A percentile compares a stretch with the other conserved stretches of the same genome.
Evolutionary conservation across 2,113 vertebrate genomes (phyloP).

Genomic region (Chauna torquata): DNA sequence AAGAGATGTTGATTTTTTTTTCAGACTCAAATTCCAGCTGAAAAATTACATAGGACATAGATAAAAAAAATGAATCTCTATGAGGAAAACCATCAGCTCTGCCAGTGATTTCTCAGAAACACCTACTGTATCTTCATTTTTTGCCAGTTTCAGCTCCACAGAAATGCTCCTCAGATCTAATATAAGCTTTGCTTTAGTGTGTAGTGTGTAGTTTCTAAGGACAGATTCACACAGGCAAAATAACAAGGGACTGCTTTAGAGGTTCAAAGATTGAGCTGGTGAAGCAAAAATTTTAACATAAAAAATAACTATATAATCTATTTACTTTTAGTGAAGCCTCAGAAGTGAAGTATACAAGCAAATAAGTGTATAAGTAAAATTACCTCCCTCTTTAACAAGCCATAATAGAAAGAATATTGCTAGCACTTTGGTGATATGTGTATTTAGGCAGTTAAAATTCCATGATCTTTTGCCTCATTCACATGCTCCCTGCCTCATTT

Average conservation of each 20-base stretch:
- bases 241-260: background rate
- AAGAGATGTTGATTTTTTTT: background rate
- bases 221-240: background rate
- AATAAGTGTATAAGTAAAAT: background rate
- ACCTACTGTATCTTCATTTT: background rate
- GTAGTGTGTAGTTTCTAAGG: background rate
- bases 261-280: background rate
- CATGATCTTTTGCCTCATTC: background rate
- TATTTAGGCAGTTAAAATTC: background rate
- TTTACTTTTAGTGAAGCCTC: background rate
- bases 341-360: background rate
- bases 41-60: background rate
- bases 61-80: background rate
- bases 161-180: background rate
- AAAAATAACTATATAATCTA: background rate
- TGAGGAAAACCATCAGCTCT: background rate
- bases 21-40: background rate
- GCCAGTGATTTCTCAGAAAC: background rate
- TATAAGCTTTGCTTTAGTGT: background rate
- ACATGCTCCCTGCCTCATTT: background rate
- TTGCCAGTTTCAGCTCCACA: background rate
- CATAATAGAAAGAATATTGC: background rate
- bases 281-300: background rate
- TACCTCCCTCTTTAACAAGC: background rate
- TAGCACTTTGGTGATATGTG: background rate